Percentiles rank a stretch among this genome's conserved stretches.
These are phyloP conservation scores for Operophtera brumata DNA, from an alignment of 2,888 invertebrate genomes.

Conservation along the genomic window DNA sequence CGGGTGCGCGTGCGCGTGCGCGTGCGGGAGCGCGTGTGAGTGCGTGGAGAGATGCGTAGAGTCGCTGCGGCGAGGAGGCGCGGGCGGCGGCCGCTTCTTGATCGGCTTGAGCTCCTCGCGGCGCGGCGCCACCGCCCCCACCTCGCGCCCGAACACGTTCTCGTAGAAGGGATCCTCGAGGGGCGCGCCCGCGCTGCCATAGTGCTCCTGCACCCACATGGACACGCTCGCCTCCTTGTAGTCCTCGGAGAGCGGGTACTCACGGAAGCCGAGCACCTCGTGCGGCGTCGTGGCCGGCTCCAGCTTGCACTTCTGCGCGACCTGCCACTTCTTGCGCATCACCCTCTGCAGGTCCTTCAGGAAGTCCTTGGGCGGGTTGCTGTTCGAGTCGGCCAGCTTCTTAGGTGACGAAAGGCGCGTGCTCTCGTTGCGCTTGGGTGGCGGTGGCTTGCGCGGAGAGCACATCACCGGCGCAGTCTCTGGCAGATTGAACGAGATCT, in stretches of 20 bases:
- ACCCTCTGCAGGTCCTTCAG: slow-evolving; percentile 94
- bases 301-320: slow-evolving; percentile 94
- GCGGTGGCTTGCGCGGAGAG: slow-evolving; percentile 84
- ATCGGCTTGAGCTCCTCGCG: slow-evolving; percentile 66
- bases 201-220: slow-evolving; percentile 94
- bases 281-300: slow-evolving; percentile 94
- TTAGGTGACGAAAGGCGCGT: slow-evolving; percentile 88
- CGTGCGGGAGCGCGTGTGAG: slow-evolving; percentile 40
- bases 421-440: slow-evolving; percentile 88
- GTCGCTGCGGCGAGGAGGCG: slow-evolving; percentile 93
- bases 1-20: slow-evolving; percentile 49
- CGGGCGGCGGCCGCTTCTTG: slow-evolving; percentile 91
- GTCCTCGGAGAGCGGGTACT: slow-evolving; percentile 86
- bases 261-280: slow-evolving; percentile 94
- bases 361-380: slow-evolving; percentile 90
- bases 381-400: slow-evolving; percentile 85
- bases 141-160: slow-evolving; percentile 80
- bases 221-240: slow-evolving; percentile 91
- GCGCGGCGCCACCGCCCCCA: slow-evolving; percentile 45
- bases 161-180: slow-evolving; percentile 85
- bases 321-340: slow-evolving; percentile 96
- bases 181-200: slow-evolving; percentile 83
- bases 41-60: slow-evolving; percentile 69
- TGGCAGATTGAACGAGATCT: slow-evolving; percentile 82
- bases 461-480: slow-evolving; percentile 72